A percentile compares a stretch with the other conserved stretches of the same genome.
phyloP scores from a whole-genome alignment of 1,140 invertebrate genomes.

The Zophobas atratus region DNA sequence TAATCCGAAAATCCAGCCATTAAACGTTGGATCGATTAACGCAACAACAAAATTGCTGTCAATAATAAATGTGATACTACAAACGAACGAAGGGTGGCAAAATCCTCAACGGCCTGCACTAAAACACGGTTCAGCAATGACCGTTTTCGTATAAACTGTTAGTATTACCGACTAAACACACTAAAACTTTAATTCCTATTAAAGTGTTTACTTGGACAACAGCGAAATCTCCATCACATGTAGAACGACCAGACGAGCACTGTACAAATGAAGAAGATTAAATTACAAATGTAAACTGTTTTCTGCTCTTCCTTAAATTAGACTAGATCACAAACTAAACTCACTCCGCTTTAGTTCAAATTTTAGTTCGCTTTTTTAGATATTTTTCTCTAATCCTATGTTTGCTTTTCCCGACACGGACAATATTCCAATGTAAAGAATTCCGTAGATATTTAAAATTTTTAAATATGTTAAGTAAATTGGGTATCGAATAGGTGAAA shows the following conservation, averaged over 20 bases:
- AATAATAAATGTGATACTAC: conserved; percentile 39
- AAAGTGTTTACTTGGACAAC: conserved; percentile 38
- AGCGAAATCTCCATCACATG: conserved; percentile 24
- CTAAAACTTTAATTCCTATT: conserved; percentile 45
- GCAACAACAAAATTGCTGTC: conserved; percentile 46
- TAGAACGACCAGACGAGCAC: conserved; percentile 6
- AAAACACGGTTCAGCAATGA: conserved; percentile 23
- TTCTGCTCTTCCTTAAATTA: neutral
- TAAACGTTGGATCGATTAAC: conserved; percentile 43
- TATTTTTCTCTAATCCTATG: too few species aligned
- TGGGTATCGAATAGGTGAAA: too few species aligned
- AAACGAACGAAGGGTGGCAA: conserved; percentile 33
- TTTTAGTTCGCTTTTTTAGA: neutral
- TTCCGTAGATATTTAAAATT: too few species aligned
- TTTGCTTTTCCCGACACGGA: too few species aligned
- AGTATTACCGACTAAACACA: conserved; percentile 39
- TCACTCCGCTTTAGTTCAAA: neutral
- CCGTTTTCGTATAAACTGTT: conserved; percentile 31
- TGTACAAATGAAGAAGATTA: conserved; percentile 17
- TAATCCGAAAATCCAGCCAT: conserved; percentile 40
- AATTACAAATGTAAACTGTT: conserved; percentile 8
- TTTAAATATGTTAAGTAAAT: too few species aligned
- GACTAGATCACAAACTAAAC: neutral
- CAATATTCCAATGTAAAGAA: too few species aligned
- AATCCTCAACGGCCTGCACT: conserved; percentile 7